Evolutionary conservation across 2,888 invertebrate genomes (phyloP).

Genomic region (Dicyrtoma fusca): DNA sequence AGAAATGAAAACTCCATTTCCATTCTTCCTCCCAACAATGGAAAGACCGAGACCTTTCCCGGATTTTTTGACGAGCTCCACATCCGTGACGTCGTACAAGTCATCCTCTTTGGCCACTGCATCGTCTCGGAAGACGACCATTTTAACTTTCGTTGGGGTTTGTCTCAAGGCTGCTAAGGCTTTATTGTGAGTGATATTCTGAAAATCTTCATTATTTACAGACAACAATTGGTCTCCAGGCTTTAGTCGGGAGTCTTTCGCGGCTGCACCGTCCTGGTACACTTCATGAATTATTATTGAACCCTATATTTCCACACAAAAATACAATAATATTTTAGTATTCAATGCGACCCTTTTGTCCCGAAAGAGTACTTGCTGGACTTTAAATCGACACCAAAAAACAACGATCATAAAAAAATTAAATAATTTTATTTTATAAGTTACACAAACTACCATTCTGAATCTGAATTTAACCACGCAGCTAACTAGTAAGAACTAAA

Average conservation of each 20-base stretch:
- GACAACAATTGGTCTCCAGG: conserved; percentile 93
- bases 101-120: conserved; percentile 67
- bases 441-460: too few relatives aligned
- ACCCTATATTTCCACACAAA: conserved; percentile 75
- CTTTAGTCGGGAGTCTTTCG: conserved; percentile 84
- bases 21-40: conserved; percentile 75
- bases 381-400: not conserved
- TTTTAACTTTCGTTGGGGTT: conserved; percentile 77
- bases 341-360: too few relatives aligned
- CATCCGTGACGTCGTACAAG: conserved; percentile 72
- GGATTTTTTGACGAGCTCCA: conserved; percentile 83
- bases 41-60: conserved; percentile 88
- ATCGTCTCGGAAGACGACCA: conserved; percentile 76
- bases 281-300: conserved; percentile 91
- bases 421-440: too few relatives aligned
- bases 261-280: conserved; percentile 86
- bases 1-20: conserved; percentile 84
- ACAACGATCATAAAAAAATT: not conserved
- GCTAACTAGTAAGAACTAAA: too few relatives aligned
- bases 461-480: too few relatives aligned
- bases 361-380: too few relatives aligned
- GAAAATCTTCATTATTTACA: conserved; percentile 77
- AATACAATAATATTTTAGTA: too few relatives aligned
- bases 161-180: conserved; percentile 82
- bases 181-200: conserved; percentile 80